Conservation (phyloP, 2,113 vertebrate genomes). For the Psammodynastes pulverulentus region DNA sequence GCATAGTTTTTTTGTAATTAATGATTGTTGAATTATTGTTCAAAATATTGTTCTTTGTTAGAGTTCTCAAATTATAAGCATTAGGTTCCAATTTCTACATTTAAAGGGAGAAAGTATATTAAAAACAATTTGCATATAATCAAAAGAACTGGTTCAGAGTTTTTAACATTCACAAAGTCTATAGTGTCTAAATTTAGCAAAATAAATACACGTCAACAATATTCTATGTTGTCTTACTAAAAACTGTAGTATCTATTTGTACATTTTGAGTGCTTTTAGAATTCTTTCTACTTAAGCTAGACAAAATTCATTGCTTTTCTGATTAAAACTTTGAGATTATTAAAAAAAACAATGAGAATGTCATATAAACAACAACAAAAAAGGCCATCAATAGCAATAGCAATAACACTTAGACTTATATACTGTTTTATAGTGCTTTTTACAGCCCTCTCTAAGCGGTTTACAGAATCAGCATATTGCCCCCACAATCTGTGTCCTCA, state of each 20-base stretch:
- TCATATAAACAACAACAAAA: background rate
- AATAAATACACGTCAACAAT: background rate
- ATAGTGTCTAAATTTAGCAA: background rate
- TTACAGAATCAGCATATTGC: no score
- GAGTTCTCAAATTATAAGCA: background rate
- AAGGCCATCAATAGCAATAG: no score
- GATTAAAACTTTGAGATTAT: background rate
- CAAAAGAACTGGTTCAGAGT: background rate
- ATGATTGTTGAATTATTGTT: background rate
- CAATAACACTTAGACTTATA: no score
- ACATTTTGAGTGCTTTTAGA: background rate
- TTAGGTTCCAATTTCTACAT: background rate
- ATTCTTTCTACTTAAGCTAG: background rate
- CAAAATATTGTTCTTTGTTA: background rate
- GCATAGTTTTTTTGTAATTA: background rate
- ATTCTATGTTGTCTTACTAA: background rate
- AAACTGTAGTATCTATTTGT: background rate
- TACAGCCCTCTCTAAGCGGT: no score
- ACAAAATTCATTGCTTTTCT: background rate
- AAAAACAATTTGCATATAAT: background rate
- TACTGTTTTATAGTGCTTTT: no score
- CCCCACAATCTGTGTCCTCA: no score
- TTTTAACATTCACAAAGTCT: background rate
- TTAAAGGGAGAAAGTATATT: background rate
- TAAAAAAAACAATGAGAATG: background rate